Percentiles rank a stretch among this genome's conserved stretches.
These are phyloP conservation scores for Leptinotarsa texana DNA, from an alignment of 1,140 invertebrate species.

Conservation along the genomic window DNA sequence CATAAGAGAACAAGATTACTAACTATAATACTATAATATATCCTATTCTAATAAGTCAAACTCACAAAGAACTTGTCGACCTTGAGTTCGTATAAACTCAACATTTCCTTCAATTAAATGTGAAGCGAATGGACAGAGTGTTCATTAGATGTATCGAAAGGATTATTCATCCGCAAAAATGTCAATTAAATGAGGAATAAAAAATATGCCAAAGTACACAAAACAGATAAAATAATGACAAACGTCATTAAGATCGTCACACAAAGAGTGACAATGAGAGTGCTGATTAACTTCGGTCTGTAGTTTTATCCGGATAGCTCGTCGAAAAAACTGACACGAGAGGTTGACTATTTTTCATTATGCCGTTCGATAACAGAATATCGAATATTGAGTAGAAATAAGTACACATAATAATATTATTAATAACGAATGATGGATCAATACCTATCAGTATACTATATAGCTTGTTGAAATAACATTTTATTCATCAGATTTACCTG, in stretches of 20 bases:
- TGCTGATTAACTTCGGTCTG: too few species aligned
- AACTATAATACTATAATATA: slow-evolving; percentile 3
- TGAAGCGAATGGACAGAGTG: neutral
- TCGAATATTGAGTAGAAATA: too few species aligned
- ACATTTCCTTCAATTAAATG: slow-evolving; percentile 1
- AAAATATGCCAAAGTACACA: neutral
- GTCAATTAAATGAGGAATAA: neutral
- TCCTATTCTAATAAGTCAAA: slow-evolving; percentile 3
- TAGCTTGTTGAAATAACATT: too few species aligned
- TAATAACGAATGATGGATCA: too few species aligned
- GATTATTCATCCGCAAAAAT: slow-evolving; percentile 3
- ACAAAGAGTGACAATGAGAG: neutral
- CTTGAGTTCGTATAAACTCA: neutral
- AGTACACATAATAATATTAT: too few species aligned
- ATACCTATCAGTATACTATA: too few species aligned
- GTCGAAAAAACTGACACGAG: neutral
- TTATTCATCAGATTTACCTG: too few species aligned
- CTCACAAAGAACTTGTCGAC: neutral
- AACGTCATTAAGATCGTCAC: neutral
- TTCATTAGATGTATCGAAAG: neutral
- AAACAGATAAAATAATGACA: neutral
- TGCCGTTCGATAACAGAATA: too few species aligned
- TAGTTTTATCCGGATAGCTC: neutral
- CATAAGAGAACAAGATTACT: neutral
- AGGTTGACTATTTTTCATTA: neutral